Base-by-base conservation (phyloP, 2,888 invertebrate genomes). In the Rhopalosiphum nymphaeae region DNA sequence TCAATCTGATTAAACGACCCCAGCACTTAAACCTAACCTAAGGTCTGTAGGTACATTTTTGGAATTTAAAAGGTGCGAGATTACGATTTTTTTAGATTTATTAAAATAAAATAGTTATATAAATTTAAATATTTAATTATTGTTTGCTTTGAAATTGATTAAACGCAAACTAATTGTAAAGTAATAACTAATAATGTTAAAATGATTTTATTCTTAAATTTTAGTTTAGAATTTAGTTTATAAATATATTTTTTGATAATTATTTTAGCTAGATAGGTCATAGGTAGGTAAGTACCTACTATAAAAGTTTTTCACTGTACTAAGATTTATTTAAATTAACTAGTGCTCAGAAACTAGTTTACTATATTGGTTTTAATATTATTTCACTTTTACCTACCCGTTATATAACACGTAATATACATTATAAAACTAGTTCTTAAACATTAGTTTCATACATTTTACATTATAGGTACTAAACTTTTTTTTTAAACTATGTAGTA, bases 331-430 rank as follows among this genome's bases (percentile, higher is more conserved):
- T 78, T 78, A 78, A 78, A 78, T 78, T 36, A 36, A 78, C 78
- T 36, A 21, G 67, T 78, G 78, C 21, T 78, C 36, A 78, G 21
- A 78, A 78, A 78, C 78, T 78, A 78, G 78, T 78, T 78, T 78
- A 78, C 78, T 78, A 78, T 78, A 78, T 78, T 36, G 78, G 21
- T 78, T 78, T 78, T 78, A 42, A 78, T 78, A 78, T 78, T 78
- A 36, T 78, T 78, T 78, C 21, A 78, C 78, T 78, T 36, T 78
- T 78, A 78, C 78, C 21, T 78, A 78, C 78, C 78, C 78, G 78
- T 78, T 36, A 67, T 78, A 78, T 21, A 36, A 78, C 36, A 36
- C 36, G 36, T 78, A 78, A 36, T 78, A 78, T 36, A 42, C 78
- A 78, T 36, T 21, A 78, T 9, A 78, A 78, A 78, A 78, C 78